Percentiles rank a stretch among this genome's conserved stretches.
Evolutionary conservation across 2,113 vertebrate genomes (phyloP).

Genomic region (Pelmatolapia mariae): DNA sequence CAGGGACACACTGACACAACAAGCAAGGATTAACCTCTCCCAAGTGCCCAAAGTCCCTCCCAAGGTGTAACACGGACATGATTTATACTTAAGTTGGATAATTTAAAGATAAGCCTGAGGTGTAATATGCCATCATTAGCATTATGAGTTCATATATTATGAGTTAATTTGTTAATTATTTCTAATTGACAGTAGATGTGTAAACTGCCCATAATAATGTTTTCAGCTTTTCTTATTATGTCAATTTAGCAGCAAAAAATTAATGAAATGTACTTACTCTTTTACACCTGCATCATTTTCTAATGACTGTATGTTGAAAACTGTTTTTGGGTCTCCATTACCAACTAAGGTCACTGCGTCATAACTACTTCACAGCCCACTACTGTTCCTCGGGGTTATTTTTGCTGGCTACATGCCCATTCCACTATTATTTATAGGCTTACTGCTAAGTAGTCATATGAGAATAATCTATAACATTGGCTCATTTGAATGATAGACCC

Average conservation of each 20-base stretch:
- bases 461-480: neutral
- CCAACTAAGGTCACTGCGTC: neutral
- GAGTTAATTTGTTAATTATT: neutral
- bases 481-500: neutral
- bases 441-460: neutral
- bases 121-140: neutral
- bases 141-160: neutral
- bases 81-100: neutral
- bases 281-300: neutral
- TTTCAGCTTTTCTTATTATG: neutral
- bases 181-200: neutral
- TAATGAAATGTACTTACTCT: neutral
- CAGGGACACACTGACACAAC: neutral
- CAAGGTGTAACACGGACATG: neutral
- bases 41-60: neutral
- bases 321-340: neutral
- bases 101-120: neutral
- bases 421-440: neutral
- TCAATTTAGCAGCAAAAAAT: neutral
- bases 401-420: neutral
- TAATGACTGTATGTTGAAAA: neutral
- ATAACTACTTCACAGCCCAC: neutral
- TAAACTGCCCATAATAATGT: neutral
- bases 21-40: slow-evolving; percentile 9
- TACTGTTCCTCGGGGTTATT: neutral